Conservation (phyloP, 2,888 invertebrate genomes). For the Pyrochroa serraticornis region DNA sequence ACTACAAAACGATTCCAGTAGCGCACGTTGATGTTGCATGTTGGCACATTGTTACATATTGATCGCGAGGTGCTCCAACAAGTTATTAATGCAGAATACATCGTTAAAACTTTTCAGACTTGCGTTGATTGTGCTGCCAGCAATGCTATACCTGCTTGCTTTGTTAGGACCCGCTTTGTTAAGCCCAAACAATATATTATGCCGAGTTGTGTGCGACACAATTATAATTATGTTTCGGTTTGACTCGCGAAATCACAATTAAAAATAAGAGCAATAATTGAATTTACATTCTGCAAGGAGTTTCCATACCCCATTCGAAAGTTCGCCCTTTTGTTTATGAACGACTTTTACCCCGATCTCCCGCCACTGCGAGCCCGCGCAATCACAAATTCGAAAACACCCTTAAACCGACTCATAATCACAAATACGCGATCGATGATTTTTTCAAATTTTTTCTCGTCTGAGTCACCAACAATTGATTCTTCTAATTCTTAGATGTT, state of each 20-base stretch:
- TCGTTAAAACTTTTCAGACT: constrained; percentile 61
- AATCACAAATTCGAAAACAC: too few relatives aligned
- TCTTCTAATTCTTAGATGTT: too few relatives aligned
- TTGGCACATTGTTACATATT: constrained; percentile 51
- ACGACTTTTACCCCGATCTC: too few relatives aligned
- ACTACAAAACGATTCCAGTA: constrained; percentile 16
- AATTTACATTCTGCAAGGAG: constrained; percentile 21
- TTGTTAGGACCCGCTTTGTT: constrained; percentile 54
- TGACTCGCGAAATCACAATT: constrained; percentile 55
- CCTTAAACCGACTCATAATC: too few relatives aligned
- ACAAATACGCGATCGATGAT: too few relatives aligned
- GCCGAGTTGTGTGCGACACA: constrained; percentile 55
- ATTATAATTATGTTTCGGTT: constrained; percentile 58
- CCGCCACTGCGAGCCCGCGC: too few relatives aligned
- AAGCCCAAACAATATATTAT: constrained; percentile 55
- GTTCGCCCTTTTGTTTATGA: neutral
- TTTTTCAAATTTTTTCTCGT: too few relatives aligned
- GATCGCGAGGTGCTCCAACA: constrained; percentile 55
- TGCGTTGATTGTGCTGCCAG: constrained; percentile 55
- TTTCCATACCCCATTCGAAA: constrained; percentile 14
- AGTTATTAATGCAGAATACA: constrained; percentile 59
- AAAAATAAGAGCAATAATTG: constrained; percentile 50
- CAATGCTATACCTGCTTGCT: constrained; percentile 56
- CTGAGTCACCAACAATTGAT: too few relatives aligned
- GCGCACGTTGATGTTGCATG: constrained; percentile 39